phyloP scores from a whole-genome alignment of 2,888 invertebrate genomes.

The Tetragonisca angustula region DNA sequence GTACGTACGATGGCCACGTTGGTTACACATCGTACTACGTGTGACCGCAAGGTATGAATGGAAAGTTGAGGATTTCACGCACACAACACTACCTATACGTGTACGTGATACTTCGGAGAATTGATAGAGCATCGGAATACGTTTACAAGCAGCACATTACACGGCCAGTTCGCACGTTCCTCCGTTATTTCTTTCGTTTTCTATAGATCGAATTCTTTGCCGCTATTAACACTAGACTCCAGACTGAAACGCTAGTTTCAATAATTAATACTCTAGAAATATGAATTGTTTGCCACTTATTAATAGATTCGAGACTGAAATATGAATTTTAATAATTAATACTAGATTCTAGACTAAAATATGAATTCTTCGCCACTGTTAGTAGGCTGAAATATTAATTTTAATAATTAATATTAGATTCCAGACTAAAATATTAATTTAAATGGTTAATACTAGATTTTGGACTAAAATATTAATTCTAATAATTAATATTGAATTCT shows the following conservation, averaged over 20 bases:
- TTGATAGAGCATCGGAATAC: conserved; percentile 35
- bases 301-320: background rate
- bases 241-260: too few species aligned
- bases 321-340: background rate
- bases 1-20: background rate
- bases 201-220: background rate
- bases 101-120: conserved; percentile 31
- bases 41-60: conserved; percentile 55
- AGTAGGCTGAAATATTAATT: too few species aligned
- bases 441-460: background rate
- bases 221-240: too few species aligned
- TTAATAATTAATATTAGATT: too few species aligned
- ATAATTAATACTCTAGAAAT: too few species aligned
- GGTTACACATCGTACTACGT: background rate
- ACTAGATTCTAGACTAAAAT: too few species aligned
- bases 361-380: too few species aligned
- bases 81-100: background rate
- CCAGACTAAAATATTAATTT: background rate
- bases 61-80: conserved; percentile 50
- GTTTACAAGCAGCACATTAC: background rate
- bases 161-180: background rate
- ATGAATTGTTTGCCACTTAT: too few species aligned
- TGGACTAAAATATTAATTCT: background rate
- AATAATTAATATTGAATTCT: background rate
- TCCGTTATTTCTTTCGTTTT: background rate